Conservation (phyloP, 2,113 vertebrate genomes). For the Protobothrops flavoviridis region DNA sequence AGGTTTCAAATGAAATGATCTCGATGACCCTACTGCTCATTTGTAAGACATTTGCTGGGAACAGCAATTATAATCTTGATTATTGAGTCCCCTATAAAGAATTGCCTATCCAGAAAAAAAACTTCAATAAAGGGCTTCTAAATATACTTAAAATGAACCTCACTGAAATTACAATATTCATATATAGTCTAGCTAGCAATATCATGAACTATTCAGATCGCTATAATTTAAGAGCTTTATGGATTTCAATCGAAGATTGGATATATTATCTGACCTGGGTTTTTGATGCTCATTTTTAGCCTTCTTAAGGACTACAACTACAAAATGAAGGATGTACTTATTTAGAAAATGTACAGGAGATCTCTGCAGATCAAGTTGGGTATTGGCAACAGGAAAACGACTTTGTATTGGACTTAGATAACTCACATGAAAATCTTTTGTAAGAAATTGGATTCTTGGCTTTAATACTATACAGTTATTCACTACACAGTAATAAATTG, state of each 20-base stretch:
- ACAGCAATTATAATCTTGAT: constrained; percentile 46
- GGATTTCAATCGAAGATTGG: neutral
- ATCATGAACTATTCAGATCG: neutral
- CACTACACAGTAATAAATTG: constrained; percentile 38
- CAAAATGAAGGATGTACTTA: constrained; percentile 39
- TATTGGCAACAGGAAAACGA: constrained; percentile 53
- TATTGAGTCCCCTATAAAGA: constrained; percentile 40
- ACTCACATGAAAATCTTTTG: constrained; percentile 63
- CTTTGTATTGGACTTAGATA: constrained; percentile 52
- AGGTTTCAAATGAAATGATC: constrained; percentile 33
- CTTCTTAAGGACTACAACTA: constrained; percentile 38
- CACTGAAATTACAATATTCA: neutral
- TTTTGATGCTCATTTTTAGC: neutral
- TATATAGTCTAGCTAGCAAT: neutral
- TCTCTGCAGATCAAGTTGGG: constrained; percentile 47
- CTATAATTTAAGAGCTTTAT: neutral
- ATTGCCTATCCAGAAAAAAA: neutral
- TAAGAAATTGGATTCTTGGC: constrained; percentile 67
- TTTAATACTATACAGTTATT: constrained; percentile 75
- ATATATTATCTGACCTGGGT: constrained; percentile 24
- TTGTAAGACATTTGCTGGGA: constrained; percentile 34
- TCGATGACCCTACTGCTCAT: neutral
- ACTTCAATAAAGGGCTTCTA: neutral
- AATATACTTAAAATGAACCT: rapidly evolving
- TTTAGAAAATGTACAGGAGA: constrained; percentile 49